Evolutionary conservation across 2,113 vertebrate genomes (phyloP).

Genomic region (Nematolebias whitei): DNA sequence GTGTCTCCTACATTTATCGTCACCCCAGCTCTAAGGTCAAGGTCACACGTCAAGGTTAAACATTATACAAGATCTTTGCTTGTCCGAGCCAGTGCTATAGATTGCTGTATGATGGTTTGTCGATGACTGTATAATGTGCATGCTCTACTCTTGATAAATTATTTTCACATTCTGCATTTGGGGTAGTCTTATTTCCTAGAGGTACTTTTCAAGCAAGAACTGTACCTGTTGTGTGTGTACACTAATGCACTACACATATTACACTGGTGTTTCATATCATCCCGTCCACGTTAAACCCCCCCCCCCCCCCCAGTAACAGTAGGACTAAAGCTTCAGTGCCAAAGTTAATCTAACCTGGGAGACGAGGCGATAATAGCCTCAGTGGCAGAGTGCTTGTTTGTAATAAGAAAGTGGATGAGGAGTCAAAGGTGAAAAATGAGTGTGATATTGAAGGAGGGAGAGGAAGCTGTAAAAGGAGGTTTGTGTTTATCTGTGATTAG

Average conservation of each 20-base stretch:
- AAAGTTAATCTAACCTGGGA: slow-evolving; percentile 75
- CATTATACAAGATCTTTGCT: too few relatives aligned
- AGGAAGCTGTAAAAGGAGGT: slow-evolving; percentile 41
- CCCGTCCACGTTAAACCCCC: slow-evolving; percentile 15
- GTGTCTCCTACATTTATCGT: too few relatives aligned
- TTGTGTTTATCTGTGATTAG: slow-evolving; percentile 61
- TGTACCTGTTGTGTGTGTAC: neutral
- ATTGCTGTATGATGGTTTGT: too few relatives aligned
- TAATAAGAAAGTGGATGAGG: slow-evolving; percentile 73
- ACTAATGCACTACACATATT: neutral
- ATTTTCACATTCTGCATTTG: too few relatives aligned
- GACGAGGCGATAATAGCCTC: slow-evolving; percentile 74
- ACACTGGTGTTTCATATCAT: slow-evolving; percentile 12
- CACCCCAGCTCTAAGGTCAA: too few relatives aligned
- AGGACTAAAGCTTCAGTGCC: slow-evolving; percentile 58
- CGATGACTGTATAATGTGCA: too few relatives aligned
- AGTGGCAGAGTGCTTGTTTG: slow-evolving; percentile 67
- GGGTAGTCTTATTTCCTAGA: too few relatives aligned
- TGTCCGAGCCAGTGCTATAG: too few relatives aligned
- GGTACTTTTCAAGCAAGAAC: neutral
- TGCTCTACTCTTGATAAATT: too few relatives aligned
- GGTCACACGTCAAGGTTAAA: too few relatives aligned
- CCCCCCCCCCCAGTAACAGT: slow-evolving; percentile 29
- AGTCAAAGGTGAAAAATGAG: slow-evolving; percentile 80
- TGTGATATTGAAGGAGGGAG: slow-evolving; percentile 71